Percentiles rank a stretch among this genome's conserved stretches.
Conservation (phyloP, 92 coral and sea anemone species). For the Isaurus tuberculatus region DNA sequence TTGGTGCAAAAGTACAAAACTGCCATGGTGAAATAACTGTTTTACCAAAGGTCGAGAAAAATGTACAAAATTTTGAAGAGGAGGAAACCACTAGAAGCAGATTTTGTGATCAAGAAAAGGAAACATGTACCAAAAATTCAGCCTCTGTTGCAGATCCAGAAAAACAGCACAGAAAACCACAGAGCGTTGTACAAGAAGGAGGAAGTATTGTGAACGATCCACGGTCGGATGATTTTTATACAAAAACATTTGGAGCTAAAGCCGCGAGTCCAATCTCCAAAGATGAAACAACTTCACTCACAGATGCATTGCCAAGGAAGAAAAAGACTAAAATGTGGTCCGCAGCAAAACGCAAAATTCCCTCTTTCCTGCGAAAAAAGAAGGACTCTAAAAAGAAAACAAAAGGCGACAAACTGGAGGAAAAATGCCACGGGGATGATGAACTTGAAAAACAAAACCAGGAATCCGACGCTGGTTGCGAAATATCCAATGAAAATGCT, state of each 20-base stretch:
- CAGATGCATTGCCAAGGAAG: not conserved
- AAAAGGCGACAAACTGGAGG: not conserved
- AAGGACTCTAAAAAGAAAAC: not conserved
- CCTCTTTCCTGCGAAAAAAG: not conserved
- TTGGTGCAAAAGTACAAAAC: not conserved
- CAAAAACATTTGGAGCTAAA: slow-evolving; percentile 4
- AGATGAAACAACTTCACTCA: not conserved
- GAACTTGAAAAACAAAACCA: not conserved
- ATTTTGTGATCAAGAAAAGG: not conserved
- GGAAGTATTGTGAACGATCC: not conserved
- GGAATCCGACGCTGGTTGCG: not conserved
- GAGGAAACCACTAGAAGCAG: not conserved
- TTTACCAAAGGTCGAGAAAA: not conserved
- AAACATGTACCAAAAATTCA: not conserved
- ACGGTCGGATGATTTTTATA: not conserved
- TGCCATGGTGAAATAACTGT: not conserved
- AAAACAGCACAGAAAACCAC: not conserved
- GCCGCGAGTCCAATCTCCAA: not conserved
- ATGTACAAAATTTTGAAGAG: not conserved
- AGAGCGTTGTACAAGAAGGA: slow-evolving; percentile 19
- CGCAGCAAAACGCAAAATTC: not conserved
- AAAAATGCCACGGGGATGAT: not conserved
- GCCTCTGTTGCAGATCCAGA: not conserved
- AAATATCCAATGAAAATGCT: not conserved
- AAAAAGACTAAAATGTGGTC: not conserved